Evolutionary conservation across 2,888 invertebrate genomes (phyloP).

Genomic region (Aspidapion aeneum): DNA sequence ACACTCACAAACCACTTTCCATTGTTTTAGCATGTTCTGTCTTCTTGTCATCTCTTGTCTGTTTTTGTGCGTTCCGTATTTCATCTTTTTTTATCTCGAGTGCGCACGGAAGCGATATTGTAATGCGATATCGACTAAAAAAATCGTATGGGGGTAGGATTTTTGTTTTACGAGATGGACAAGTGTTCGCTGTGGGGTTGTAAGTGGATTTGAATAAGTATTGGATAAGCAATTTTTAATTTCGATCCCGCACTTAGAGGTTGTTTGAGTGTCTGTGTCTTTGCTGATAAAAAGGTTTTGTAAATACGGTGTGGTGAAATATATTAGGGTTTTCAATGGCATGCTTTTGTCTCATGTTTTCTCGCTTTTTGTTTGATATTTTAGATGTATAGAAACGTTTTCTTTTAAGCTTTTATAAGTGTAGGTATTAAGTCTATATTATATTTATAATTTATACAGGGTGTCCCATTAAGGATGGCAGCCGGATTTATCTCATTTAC

Average conservation of each 20-base stretch:
- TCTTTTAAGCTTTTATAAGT: too few species aligned
- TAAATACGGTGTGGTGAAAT: too few species aligned
- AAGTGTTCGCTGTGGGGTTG: neutral
- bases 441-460: too few species aligned
- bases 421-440: too few species aligned
- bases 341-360: too few species aligned
- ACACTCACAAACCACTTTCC: constrained; percentile 30
- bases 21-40: constrained; percentile 44
- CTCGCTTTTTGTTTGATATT: too few species aligned
- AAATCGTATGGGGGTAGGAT: neutral
- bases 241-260: neutral
- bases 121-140: constrained; percentile 29
- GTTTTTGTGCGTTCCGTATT: neutral
- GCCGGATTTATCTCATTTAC: too few species aligned
- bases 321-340: too few species aligned
- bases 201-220: neutral
- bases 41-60: constrained; percentile 38
- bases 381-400: too few species aligned
- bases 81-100: constrained; percentile 22
- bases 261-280: neutral
- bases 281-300: too few species aligned
- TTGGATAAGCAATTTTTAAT: neutral
- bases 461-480: too few species aligned
- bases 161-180: neutral
- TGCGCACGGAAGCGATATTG: constrained; percentile 36